phyloP scores from a whole-genome alignment of 2,113 vertebrate genomes.

The Oreochromis aureus region DNA sequence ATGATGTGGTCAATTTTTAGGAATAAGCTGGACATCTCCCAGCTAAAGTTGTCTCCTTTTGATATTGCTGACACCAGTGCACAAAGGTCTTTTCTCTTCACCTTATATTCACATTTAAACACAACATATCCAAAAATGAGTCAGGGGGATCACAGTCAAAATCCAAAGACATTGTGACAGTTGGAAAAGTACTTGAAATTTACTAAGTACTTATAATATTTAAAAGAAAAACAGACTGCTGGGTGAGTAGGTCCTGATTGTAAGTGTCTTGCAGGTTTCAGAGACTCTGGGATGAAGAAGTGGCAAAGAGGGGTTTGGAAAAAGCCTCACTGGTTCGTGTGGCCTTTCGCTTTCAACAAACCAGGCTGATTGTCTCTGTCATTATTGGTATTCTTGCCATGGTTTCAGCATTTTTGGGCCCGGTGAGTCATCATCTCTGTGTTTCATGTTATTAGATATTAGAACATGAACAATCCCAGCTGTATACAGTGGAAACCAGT shows the following conservation, averaged over 20 bases:
- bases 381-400: conserved; percentile 45
- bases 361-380: conserved; percentile 52
- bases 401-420: conserved; percentile 56
- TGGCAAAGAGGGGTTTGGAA: conserved; percentile 65
- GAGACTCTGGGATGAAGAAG: conserved; percentile 72
- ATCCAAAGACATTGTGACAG: not conserved
- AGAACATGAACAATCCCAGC: not conserved
- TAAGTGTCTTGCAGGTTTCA: conserved; percentile 52
- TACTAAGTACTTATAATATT: not conserved
- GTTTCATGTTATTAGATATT: not conserved
- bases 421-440: conserved; percentile 38
- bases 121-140: not conserved
- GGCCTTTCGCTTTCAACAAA: conserved; percentile 71
- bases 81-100: conserved; percentile 62
- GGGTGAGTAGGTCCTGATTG: not conserved
- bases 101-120: not conserved
- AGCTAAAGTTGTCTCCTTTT: conserved; percentile 57
- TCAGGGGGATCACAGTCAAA: not conserved
- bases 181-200: not conserved
- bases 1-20: conserved; percentile 71
- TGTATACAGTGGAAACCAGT: not conserved
- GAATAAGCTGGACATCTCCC: conserved; percentile 55
- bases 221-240: not conserved
- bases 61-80: conserved; percentile 62
- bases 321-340: conserved; percentile 69